These are phyloP conservation scores for Kryphioiulus occultus DNA, from an alignment of 2,888 invertebrate species.

Conservation along the genomic window DNA sequence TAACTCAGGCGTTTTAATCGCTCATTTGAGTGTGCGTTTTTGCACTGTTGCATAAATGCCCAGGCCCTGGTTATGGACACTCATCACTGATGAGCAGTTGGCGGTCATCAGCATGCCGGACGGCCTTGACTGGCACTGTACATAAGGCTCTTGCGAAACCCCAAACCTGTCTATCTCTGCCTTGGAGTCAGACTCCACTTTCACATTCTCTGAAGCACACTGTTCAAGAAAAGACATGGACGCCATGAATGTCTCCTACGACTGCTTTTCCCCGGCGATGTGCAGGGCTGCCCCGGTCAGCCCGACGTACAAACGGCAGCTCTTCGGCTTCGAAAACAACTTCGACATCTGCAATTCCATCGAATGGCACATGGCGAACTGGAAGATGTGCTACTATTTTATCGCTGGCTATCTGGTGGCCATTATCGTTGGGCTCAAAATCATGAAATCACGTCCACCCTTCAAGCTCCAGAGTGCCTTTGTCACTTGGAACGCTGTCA, in stretches of 20 bases:
- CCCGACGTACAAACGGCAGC: conserved; percentile 85
- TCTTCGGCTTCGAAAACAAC: conserved; percentile 94
- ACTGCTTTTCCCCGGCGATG: not conserved
- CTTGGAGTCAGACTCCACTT: no score
- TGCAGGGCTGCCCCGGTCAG: not conserved
- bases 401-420: conserved; percentile 64
- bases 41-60: no score
- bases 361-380: conserved; percentile 95
- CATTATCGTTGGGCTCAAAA: conserved; percentile 91
- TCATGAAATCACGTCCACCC: conserved; percentile 90
- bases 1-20: no score
- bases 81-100: no score
- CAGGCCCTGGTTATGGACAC: no score
- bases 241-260: not conserved
- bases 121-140: no score
- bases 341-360: conserved; percentile 88
- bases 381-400: conserved; percentile 90
- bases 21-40: no score
- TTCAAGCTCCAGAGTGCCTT: conserved; percentile 88
- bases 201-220: no score
- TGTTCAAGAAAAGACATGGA: no score
- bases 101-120: no score
- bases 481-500: conserved; percentile 87
- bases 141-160: no score
- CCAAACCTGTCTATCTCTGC: no score